These are phyloP conservation scores for Vultur gryphus DNA, from an alignment of 2,797 vertebrate genomes.

Conservation along the genomic window DNA sequence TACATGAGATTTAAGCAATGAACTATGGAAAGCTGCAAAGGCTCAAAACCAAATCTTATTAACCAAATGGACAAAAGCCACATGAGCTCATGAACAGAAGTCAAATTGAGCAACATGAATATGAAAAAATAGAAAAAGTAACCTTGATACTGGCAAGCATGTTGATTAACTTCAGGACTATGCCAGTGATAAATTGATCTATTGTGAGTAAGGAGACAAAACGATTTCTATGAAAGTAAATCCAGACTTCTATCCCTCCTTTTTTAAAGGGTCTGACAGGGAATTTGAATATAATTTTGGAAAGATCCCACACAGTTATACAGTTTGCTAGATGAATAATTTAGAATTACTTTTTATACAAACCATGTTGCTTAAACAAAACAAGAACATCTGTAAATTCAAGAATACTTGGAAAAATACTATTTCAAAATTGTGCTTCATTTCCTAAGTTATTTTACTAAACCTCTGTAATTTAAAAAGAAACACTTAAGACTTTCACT, in stretches of 20 bases:
- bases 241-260: background rate
- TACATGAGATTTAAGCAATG: background rate
- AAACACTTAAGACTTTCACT: background rate
- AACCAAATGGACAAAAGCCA: background rate
- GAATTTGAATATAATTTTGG: background rate
- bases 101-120: background rate
- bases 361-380: background rate
- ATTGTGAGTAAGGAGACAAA: background rate
- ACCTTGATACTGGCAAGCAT: background rate
- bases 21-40: background rate
- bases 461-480: background rate
- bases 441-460: background rate
- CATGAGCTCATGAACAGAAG: background rate
- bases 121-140: background rate
- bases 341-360: background rate
- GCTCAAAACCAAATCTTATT: background rate
- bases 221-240: background rate
- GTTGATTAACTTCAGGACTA: background rate
- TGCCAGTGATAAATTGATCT: background rate
- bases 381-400: background rate
- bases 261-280: background rate
- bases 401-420: background rate
- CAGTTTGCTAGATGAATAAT: background rate
- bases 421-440: background rate
- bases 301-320: background rate